These are phyloP conservation scores for Apostichopus parvimensis DNA, from an alignment of 35 echinoderm and acorn worm genomes.

Conservation along the genomic window DNA sequence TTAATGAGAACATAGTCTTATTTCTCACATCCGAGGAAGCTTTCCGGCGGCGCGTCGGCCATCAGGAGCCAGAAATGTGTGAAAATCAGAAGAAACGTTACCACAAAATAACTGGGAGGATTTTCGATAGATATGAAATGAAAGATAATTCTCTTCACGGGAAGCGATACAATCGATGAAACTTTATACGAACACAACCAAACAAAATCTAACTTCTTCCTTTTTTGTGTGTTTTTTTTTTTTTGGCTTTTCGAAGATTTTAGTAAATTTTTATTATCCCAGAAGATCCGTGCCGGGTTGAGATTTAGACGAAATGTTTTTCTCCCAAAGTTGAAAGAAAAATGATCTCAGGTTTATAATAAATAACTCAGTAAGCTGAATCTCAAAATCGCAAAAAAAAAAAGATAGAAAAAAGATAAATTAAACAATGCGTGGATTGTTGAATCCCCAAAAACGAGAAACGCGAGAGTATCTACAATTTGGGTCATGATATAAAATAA, in stretches of 20 bases:
- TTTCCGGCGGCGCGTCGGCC: neutral
- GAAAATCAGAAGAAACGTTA: conserved; percentile 27
- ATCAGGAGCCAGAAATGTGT: conserved; percentile 26
- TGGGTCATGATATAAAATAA: too few relatives aligned
- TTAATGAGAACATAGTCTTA: conserved; percentile 34
- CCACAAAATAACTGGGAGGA: neutral
- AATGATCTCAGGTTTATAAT: neutral
- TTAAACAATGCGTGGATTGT: neutral
- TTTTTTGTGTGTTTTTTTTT: too few relatives aligned
- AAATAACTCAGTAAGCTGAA: conserved; percentile 5
- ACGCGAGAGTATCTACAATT: too few relatives aligned
- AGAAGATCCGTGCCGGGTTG: neutral
- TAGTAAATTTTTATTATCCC: neutral
- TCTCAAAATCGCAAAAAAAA: neutral
- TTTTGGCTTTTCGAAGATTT: neutral
- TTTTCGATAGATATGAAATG: neutral
- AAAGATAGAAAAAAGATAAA: neutral
- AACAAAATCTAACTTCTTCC: neutral
- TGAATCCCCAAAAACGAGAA: neutral
- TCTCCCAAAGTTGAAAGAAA: neutral
- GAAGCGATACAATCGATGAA: neutral
- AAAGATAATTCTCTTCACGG: neutral
- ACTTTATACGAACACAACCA: neutral
- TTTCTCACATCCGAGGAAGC: neutral
- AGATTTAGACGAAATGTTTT: neutral